Conservation (phyloP, 2,888 invertebrate genomes). For the Linhomoeus sp. region DNA sequence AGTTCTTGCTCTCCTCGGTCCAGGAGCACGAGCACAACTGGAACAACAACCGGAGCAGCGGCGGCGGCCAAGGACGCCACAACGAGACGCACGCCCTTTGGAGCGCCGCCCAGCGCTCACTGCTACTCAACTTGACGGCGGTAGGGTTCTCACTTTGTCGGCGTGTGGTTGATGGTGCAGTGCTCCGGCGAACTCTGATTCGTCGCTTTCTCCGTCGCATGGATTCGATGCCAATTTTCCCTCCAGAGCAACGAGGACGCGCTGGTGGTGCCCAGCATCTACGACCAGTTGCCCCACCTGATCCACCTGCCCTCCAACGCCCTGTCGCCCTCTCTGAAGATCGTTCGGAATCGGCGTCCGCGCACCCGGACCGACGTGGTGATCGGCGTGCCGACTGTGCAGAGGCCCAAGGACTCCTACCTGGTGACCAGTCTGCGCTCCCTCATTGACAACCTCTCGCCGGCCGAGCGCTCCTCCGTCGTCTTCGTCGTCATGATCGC, state of each 20-base stretch:
- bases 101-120: too few species aligned
- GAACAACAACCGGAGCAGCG: too few species aligned
- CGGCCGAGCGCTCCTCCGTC: slow-evolving; percentile 22
- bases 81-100: too few species aligned
- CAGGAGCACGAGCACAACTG: too few species aligned
- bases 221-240: too few species aligned
- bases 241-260: background rate
- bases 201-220: too few species aligned
- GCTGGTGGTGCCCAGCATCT: slow-evolving; percentile 3
- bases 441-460: slow-evolving; percentile 25
- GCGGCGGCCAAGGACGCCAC: too few species aligned
- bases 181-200: too few species aligned
- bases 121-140: too few species aligned
- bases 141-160: too few species aligned
- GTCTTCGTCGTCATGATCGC: slow-evolving; percentile 26
- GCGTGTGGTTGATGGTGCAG: too few species aligned
- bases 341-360: background rate
- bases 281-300: slow-evolving; percentile 6
- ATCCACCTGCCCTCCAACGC: background rate
- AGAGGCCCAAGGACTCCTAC: slow-evolving; percentile 25
- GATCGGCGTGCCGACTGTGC: slow-evolving; percentile 29
- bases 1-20: background rate
- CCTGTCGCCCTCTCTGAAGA: background rate
- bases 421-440: slow-evolving; percentile 26
- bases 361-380: slow-evolving; percentile 17